A percentile compares a stretch with the other conserved stretches of the same genome.
These are phyloP conservation scores for Bactericera cockerelli DNA, from an alignment of 1,140 invertebrate species.

Conservation along the genomic window DNA sequence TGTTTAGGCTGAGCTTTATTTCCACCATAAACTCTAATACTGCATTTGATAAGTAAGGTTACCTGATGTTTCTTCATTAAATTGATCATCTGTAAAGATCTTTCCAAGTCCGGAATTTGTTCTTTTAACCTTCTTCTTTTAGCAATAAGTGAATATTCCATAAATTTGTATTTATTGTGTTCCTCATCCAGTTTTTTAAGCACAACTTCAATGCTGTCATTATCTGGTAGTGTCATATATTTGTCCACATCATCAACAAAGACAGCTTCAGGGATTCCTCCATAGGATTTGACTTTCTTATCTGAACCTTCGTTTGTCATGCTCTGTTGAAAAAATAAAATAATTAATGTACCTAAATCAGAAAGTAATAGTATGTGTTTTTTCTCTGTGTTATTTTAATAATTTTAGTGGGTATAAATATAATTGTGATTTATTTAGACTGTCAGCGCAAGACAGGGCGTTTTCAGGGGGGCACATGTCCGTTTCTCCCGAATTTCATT, in stretches of 20 bases:
- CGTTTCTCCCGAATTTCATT: too few species aligned
- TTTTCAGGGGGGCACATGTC: too few species aligned
- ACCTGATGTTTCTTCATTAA: conserved; percentile 69
- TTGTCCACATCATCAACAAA: conserved; percentile 87
- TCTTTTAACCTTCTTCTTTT: conserved; percentile 63
- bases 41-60: too few species aligned
- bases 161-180: conserved; percentile 91
- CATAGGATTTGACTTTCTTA: not conserved
- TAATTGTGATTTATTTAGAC: too few species aligned
- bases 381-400: too few species aligned
- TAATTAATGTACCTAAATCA: too few species aligned
- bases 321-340: not conserved
- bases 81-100: conserved; percentile 82
- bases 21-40: too few species aligned
- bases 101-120: conserved; percentile 86
- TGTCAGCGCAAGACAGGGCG: too few species aligned
- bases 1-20: too few species aligned
- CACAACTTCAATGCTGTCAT: conserved; percentile 64
- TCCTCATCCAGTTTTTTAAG: conserved; percentile 74
- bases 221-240: conserved; percentile 72
- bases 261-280: conserved; percentile 27
- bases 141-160: conserved; percentile 77
- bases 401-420: too few species aligned
- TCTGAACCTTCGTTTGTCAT: not conserved
- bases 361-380: too few species aligned